Conservation (phyloP, 2,888 invertebrate genomes). For the Cerastis rubricosa region DNA sequence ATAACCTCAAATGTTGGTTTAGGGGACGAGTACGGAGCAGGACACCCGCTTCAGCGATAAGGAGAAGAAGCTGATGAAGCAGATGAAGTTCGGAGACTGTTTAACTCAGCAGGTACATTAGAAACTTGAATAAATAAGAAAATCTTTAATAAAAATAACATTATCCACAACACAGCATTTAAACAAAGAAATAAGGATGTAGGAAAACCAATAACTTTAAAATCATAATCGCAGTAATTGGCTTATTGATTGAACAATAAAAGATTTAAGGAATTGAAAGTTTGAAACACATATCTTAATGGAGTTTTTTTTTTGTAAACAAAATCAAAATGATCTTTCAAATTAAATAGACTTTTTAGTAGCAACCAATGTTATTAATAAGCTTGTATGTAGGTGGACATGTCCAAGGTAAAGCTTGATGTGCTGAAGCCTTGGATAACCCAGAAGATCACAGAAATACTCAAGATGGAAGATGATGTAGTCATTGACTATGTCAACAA, state of each 20-base stretch:
- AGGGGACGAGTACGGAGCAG: conserved; percentile 99
- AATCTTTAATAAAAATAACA: neutral
- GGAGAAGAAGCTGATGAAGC: conserved; percentile 99
- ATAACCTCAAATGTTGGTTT: conserved; percentile 41
- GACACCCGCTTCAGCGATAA: conserved; percentile 99
- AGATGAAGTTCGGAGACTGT: conserved; percentile 99
- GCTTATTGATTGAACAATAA: neutral
- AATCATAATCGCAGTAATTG: neutral
- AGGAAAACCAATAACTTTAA: no score
- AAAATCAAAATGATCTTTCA: neutral
- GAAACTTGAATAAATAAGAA: neutral
- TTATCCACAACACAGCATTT: no score
- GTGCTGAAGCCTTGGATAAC: conserved; percentile 99
- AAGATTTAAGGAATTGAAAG: neutral
- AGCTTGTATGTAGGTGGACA: conserved; percentile 93
- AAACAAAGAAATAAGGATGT: neutral
- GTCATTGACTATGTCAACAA: conserved; percentile 99
- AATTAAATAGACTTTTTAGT: no score
- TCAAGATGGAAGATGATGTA: conserved; percentile 99
- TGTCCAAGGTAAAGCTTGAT: conserved; percentile 99
- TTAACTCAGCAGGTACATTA: conserved; percentile 94
- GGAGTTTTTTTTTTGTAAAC: neutral
- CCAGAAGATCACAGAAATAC: conserved; percentile 98
- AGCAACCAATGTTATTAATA: neutral
- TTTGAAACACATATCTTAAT: neutral